Evolutionary conservation across 2,797 vertebrate genomes (phyloP).

Genomic region (Pipistrellus nathusii): DNA sequence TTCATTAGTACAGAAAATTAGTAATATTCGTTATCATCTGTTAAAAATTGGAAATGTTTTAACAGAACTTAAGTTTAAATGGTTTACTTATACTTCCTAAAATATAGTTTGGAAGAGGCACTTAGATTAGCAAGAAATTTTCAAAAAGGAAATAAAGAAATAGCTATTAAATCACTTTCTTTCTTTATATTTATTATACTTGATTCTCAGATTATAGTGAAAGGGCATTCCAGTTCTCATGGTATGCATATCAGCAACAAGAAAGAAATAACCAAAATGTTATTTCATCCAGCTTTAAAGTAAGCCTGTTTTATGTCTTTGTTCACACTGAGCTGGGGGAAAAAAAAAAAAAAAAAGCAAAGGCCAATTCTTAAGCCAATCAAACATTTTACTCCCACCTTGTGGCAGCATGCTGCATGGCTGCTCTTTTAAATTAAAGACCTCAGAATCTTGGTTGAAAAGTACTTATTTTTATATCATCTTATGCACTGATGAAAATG

Average conservation of each 20-base stretch:
- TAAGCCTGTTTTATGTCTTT: constrained; percentile 67
- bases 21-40: constrained; percentile 44
- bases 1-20: constrained; percentile 27
- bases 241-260: constrained; percentile 37
- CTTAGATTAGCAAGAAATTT: neutral
- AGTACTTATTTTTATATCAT: neutral
- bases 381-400: constrained; percentile 83
- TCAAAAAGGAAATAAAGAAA: constrained; percentile 42
- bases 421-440: constrained; percentile 31
- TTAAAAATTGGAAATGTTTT: constrained; percentile 7
- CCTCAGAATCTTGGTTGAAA: constrained; percentile 28
- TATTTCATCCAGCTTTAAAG: constrained; percentile 65
- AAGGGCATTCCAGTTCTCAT: constrained; percentile 36
- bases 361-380: constrained; percentile 61
- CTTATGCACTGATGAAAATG: constrained; percentile 40
- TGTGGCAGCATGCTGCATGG: constrained; percentile 74
- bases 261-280: constrained; percentile 39
- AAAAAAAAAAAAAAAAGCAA: neutral
- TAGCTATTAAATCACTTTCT: neutral
- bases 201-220: constrained; percentile 47
- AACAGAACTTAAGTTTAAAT: neutral
- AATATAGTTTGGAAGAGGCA: constrained; percentile 36
- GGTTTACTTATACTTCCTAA: constrained; percentile 4
- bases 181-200: constrained; percentile 33
- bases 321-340: constrained; percentile 51